A percentile compares a stretch with the other conserved stretches of the same genome.
These are phyloP conservation scores for Didymodactylos carnosus DNA, from an alignment of 2,888 invertebrate genomes.

Conservation along the genomic window DNA sequence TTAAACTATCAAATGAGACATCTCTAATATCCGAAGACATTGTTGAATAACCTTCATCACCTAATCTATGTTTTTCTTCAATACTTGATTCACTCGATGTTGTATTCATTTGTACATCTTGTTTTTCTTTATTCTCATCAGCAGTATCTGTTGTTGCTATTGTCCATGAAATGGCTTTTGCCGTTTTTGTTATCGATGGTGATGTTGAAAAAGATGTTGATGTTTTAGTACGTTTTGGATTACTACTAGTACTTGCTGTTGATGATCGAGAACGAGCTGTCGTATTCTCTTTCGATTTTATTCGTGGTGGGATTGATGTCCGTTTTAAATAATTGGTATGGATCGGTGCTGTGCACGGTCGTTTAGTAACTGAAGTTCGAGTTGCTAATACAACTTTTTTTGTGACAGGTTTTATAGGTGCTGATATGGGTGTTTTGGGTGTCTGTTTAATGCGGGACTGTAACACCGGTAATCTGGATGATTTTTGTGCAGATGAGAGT, in stretches of 20 bases:
- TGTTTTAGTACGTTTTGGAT: not conserved
- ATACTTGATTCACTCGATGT: not conserved
- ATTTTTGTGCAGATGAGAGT: not conserved
- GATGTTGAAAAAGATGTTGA: too few relatives aligned
- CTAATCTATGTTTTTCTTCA: not conserved
- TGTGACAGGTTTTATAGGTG: not conserved
- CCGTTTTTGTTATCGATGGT: too few relatives aligned
- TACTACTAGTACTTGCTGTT: not conserved
- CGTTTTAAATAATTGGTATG: not conserved
- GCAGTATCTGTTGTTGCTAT: not conserved
- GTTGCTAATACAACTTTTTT: not conserved
- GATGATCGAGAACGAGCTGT: not conserved
- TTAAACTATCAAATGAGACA: not conserved
- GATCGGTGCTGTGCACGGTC: not conserved
- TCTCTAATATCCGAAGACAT: not conserved
- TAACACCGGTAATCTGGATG: not conserved
- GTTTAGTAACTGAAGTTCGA: not conserved
- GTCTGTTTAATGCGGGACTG: too few relatives aligned
- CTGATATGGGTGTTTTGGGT: not conserved
- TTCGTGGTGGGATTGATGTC: too few relatives aligned
- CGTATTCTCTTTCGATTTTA: not conserved
- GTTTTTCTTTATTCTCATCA: too few relatives aligned
- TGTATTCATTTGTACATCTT: not conserved
- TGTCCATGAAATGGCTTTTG: not conserved
- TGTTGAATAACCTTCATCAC: not conserved